A percentile compares a stretch with the other conserved stretches of the same genome.
phyloP scores from a whole-genome alignment of 2,888 invertebrate species.

The Ormyrus nitidulus region DNA sequence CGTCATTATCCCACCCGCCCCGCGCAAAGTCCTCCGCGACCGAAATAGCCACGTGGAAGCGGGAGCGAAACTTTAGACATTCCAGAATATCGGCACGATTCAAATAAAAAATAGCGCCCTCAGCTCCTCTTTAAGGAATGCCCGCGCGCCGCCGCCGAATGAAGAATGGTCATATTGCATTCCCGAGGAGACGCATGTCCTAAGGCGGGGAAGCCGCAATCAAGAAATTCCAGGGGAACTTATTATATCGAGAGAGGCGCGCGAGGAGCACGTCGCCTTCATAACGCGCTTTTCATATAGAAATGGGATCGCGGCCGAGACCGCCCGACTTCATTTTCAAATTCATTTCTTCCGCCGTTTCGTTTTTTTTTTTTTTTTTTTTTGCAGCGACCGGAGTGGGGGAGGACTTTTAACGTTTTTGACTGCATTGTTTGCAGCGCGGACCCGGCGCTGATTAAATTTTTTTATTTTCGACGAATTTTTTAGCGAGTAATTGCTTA shows the following conservation, averaged over 20 bases:
- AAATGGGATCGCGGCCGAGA: slow-evolving; percentile 2
- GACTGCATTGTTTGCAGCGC: no score
- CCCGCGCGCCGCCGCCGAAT: not conserved
- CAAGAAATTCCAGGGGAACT: slow-evolving; percentile 70
- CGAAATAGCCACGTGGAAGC: no score
- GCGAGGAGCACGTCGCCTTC: not conserved
- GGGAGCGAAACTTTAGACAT: not conserved
- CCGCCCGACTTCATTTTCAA: no score
- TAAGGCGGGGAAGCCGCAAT: slow-evolving; percentile 62
- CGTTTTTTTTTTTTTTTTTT: no score
- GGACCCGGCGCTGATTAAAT: no score
- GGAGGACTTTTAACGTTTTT: no score
- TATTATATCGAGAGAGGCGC: slow-evolving; percentile 11
- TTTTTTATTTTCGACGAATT: no score
- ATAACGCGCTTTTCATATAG: slow-evolving; percentile 36
- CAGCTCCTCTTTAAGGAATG: slow-evolving; percentile 39
- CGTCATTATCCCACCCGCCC: no score
- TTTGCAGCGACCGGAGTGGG: no score
- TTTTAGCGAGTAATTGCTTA: no score
- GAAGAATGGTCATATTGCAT: slow-evolving; percentile 66
- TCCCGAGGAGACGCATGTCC: slow-evolving; percentile 63
- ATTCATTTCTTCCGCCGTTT: no score
- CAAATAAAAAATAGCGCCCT: slow-evolving; percentile 4
- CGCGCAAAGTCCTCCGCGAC: no score
- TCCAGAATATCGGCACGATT: slow-evolving; percentile 22